Evolutionary conservation across 2,113 vertebrate genomes (phyloP).

Genomic region (Cyrtonyx montezumae): DNA sequence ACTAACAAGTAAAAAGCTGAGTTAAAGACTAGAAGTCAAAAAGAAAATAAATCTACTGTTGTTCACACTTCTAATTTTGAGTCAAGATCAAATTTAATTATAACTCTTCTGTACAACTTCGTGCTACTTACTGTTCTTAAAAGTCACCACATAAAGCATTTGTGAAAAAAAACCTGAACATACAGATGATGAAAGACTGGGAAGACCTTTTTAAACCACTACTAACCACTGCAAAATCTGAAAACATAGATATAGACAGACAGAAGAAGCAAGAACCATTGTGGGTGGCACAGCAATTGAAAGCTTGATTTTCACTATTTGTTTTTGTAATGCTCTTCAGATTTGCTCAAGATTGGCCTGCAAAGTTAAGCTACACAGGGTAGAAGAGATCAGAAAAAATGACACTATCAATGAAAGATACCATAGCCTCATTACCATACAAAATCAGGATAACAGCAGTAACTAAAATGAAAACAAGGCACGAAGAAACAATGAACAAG

Average conservation of each 20-base stretch:
- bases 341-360: neutral
- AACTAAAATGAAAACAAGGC: neutral
- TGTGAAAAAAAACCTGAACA: neutral
- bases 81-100: neutral
- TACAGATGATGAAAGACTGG: neutral
- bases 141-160: neutral
- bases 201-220: neutral
- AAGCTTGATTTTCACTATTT: neutral
- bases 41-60: neutral
- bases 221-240: fast-evolving
- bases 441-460: neutral
- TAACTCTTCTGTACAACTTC: neutral
- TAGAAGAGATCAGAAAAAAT: neutral
- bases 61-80: neutral
- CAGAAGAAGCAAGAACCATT: neutral
- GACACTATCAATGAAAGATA: neutral
- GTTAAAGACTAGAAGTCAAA: neutral
- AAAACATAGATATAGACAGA: neutral
- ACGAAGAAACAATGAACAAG: neutral
- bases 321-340: neutral
- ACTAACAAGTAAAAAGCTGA: neutral
- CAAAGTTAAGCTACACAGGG: neutral
- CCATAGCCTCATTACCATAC: neutral
- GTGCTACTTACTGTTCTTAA: neutral
- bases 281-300: neutral